Base-by-base conservation (phyloP, 2,888 invertebrate species). In the Autographa pulchrina region DNA sequence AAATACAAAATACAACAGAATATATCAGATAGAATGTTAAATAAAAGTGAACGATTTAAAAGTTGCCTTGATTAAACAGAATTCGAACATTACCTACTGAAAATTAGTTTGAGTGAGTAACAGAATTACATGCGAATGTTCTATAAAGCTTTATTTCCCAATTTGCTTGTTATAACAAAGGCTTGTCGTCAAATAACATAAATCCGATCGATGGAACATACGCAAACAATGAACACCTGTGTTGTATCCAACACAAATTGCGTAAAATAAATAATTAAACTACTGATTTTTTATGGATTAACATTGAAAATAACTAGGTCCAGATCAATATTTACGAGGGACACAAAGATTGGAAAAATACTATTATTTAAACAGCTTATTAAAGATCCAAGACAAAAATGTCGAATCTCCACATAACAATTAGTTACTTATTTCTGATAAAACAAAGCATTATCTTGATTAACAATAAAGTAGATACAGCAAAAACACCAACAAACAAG, bases 61-160 rank as follows among this genome's bases (percentile, higher is more conserved):
- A 62, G 73, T 68, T 67, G 58, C 74, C 67, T 81, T 80, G 70
- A 75, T 80, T 80, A 81, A 75, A 77, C 80, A 70, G 70, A 69
- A 65, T 69, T 69, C 54, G 70, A 79, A 77, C 61, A 75, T 67
- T 72, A n/a, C 16, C 5, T 48, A 72, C 71, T 59, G 75, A 65
- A 77, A 81, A 75, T 80, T 64, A 72, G 73, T 25, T 18, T 11
- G 31, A 65, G 14, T 20, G 32, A 68, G 48, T 66, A 68, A n/a
- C 68, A 41, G 52, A 68, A 61, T 48, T 61, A 65, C 74, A 70
- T 60, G 41, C 52, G 62, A 67, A 74, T 32, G 62, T 54, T 58
- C 41, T 64, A 75, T 74, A 61, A 71, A 25, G 61, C 52, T 70
- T 61, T 59, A 75, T 75, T 78, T 70, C 54, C 68, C 71, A 70